A percentile compares a stretch with the other conserved stretches of the same genome.
phyloP scores from a whole-genome alignment of 37 sponge, comb jelly and placozoan species.

The Aplysina aerophoba region DNA sequence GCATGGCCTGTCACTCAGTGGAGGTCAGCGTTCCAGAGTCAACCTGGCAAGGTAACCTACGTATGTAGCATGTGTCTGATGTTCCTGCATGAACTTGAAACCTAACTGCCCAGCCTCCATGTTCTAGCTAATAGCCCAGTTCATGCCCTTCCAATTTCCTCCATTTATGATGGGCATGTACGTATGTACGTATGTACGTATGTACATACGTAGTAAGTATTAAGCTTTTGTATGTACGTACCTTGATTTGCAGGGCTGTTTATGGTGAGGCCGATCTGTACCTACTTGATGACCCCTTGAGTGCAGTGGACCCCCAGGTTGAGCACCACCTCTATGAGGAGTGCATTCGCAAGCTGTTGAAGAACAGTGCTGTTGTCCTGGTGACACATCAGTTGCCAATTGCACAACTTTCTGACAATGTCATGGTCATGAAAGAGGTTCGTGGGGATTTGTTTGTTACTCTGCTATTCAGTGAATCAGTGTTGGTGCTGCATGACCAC shows the following conservation, averaged over 20 bases:
- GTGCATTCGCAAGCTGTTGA: conserved; percentile 70
- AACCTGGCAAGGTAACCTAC: conserved; percentile 16
- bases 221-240: too few species aligned
- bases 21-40: conserved; percentile 39
- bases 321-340: conserved; percentile 77
- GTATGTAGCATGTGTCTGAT: too few species aligned
- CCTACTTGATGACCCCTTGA: conserved; percentile 88
- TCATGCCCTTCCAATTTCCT: too few species aligned
- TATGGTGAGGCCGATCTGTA: conserved; percentile 72
- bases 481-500: too few species aligned
- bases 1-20: conserved; percentile 34
- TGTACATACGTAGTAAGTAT: too few species aligned
- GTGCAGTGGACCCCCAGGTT: conserved; percentile 82
- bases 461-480: too few species aligned
- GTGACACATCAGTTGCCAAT: conserved; percentile 88
- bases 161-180: too few species aligned
- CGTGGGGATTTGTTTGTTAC: too few species aligned
- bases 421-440: conserved; percentile 78
- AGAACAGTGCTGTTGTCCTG: conserved; percentile 55
- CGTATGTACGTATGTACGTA: too few species aligned
- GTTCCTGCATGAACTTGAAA: too few species aligned
- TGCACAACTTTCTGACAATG: conserved; percentile 57
- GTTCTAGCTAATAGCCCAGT: too few species aligned
- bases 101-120: too few species aligned
- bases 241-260: conserved; percentile 73